Evolutionary conservation across 2,113 vertebrate genomes (phyloP).

Genomic region (Passer domesticus): DNA sequence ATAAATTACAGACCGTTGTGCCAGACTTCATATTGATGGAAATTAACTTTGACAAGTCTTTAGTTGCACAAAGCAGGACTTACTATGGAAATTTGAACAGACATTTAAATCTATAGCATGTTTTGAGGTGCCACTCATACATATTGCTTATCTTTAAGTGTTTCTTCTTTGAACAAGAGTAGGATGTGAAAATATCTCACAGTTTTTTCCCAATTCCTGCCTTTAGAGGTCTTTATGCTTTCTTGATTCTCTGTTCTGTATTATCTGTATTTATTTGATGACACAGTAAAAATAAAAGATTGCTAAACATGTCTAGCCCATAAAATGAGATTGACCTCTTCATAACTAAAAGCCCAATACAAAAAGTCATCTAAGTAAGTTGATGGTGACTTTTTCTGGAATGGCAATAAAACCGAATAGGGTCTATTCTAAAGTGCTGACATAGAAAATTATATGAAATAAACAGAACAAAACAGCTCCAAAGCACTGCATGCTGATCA

Average conservation of each 20-base stretch:
- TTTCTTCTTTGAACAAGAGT: background rate
- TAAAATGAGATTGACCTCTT: constrained; percentile 13
- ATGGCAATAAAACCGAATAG: background rate
- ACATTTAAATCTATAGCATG: background rate
- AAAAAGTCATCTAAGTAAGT: background rate
- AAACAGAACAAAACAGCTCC: background rate
- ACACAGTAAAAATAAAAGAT: constrained; percentile 10
- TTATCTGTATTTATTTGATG: constrained; percentile 15
- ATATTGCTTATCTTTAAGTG: background rate
- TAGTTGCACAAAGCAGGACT: background rate
- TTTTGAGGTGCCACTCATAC: background rate
- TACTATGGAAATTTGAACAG: background rate
- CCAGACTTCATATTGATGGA: background rate
- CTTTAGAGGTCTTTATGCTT: background rate
- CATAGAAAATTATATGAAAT: background rate
- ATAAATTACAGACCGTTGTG: background rate
- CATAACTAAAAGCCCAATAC: background rate
- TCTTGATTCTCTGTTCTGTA: background rate
- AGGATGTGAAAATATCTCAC: background rate
- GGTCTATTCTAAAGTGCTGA: background rate
- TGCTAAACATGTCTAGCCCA: background rate
- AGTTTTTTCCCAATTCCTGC: background rate
- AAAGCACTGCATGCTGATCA: background rate
- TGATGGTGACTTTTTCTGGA: constrained; percentile 1
- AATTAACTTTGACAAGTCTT: background rate